Percentiles rank a stretch among this genome's conserved stretches.
phyloP scores from a whole-genome alignment of 2,797 vertebrate species.

The Tadarida brasiliensis region DNA sequence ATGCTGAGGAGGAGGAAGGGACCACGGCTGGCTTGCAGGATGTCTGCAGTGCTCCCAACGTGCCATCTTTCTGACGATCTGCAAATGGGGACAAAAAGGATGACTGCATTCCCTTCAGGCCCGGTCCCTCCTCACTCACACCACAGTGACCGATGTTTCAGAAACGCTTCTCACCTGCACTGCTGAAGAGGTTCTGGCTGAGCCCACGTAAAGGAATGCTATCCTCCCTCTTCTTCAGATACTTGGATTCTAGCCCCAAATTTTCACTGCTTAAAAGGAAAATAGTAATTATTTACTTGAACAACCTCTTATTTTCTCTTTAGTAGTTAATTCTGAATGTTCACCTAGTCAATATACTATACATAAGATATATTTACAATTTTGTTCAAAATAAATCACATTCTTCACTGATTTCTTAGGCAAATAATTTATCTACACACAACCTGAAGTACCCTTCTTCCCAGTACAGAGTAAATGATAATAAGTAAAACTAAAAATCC shows the following conservation, averaged over 20 bases:
- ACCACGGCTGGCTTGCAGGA: conserved; percentile 75
- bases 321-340: conserved; percentile 7
- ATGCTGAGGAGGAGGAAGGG: conserved; percentile 88
- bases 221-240: conserved; percentile 94
- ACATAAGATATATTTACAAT: not conserved
- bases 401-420: not conserved
- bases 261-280: conserved; percentile 87
- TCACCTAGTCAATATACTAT: not conserved
- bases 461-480: not conserved
- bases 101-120: not conserved
- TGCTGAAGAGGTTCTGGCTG: conserved; percentile 88
- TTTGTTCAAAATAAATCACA: not conserved
- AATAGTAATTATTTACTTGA: not conserved
- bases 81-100: conserved; percentile 65
- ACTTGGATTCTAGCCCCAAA: conserved; percentile 93
- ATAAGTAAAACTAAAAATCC: not conserved
- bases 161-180: conserved; percentile 86
- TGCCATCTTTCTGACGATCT: conserved; percentile 86
- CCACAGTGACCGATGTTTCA: not conserved
- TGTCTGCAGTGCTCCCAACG: conserved; percentile 12
- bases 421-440: not conserved
- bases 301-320: conserved; percentile 17
- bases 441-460: not conserved
- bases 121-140: not conserved
- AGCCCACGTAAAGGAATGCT: conserved; percentile 93